Base-by-base conservation (phyloP, 2,113 vertebrate species). In the Jaculus jaculus region DNA sequence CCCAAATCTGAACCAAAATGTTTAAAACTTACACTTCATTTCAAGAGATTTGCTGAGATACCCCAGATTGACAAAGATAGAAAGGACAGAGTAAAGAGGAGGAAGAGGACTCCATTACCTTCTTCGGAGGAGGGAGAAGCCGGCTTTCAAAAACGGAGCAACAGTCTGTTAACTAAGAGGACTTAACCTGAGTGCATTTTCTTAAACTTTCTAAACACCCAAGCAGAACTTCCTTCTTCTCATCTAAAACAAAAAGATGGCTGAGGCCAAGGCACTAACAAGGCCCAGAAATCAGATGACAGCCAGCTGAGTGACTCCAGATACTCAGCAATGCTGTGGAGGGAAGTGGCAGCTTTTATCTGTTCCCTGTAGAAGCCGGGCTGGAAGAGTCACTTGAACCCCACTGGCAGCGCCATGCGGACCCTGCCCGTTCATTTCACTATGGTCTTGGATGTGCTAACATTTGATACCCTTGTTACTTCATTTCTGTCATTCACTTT, bases 1-100 rank as follows among this genome's bases (percentile, higher is more conserved):
- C 58, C 75, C 20, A 73, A 63, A 47, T 95, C 54, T 92, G 61
- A 96, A 94, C 75, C 34, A 93, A 95, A 93, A 78, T 92, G 69
- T 97, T 93, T 94, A 74, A 95, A 90, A 92, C 65, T 82, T 66
- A 69, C 47, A 85, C 30, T 93, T 94, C 26, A 82, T 92, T 92
- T 94, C 74, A 96, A 80, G 63, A 30, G 10, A 79, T 94, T 79
- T 13, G 32, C 42, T 74, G 79, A 90, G 2, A 81, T 6, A 58
- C 18, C 68, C 66, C 81, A 80, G 4, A 61, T 75, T 26, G 92
- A n/a, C 34, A 90, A 81, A 84, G 68, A 93, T 68, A 92, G 15
- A 23, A 89, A 94, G 2, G 47, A 21, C n/a, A 34, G 13, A 89
- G 39, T 87, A 66, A 92, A 85, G n/a, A 72, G 24, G 60, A 90